Evolutionary conservation across 2,888 invertebrate genomes (phyloP), one percentile per base, ranked within the genome.

Genomic region (Pilophorus perplexus): DNA sequence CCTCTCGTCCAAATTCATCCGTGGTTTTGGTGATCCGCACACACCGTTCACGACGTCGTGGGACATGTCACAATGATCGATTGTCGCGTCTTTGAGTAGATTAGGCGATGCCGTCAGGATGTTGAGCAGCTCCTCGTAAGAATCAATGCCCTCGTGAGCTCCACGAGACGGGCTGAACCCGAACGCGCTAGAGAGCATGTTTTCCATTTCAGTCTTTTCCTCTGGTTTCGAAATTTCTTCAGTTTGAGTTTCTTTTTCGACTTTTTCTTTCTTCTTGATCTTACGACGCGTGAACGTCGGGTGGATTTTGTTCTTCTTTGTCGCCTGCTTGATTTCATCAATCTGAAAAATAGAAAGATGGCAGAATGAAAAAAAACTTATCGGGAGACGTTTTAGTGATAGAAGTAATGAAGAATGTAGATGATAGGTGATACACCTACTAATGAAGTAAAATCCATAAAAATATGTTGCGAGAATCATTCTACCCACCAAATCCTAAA

Each of bases 211-310:
- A 33, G 46, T 48, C 8, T 50, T 33, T 22, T 62, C 46, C 23
- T 33, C 44, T 20, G 12, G 12, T 16, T 57, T 57, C 6, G 3
- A n/a, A 20, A 14, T 20, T 50, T 50, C 50, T 50, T 64, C 65
- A n/a, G 69, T 69, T 52, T 69, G 69, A 44, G 69, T 67, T 57
- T 67, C 67, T 14, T 69, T 64, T 18, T 67, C 64, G 20, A 20
- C 0, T 2, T 22, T 33, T 42, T 59, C 40, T 2, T n/a, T 50
- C 16, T 37, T 57, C 33, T 22, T 33, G 8, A 33, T 22, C 16
- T 18, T 22, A 12, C 48, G 14, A 28, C 38, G 27, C 12, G 62
- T 52, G 23, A 64, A 42, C 23, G 46, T 50, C n/a, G 33, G 57
- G 16, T 67, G 60, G 50, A 59, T 55, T 23, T 40, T 23, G 23